Evolutionary conservation across 1,140 invertebrate genomes (phyloP).

Genomic region (Cydia fagiglandana): DNA sequence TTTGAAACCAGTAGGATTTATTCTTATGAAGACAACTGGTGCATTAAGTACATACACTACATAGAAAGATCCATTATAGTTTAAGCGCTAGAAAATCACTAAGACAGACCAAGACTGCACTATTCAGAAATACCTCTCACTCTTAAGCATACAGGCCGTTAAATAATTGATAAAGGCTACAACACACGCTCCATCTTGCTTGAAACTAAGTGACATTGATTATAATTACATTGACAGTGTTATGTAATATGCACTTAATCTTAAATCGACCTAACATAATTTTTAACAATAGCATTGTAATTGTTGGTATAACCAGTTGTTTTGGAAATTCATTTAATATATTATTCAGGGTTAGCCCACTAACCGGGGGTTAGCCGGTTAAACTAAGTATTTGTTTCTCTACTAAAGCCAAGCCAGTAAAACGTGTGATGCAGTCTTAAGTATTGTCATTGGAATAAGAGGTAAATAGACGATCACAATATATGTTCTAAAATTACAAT

Average conservation of each 20-base stretch:
- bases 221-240: background rate
- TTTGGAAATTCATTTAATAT: background rate
- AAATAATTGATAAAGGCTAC: constrained; percentile 9
- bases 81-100: constrained; percentile 20
- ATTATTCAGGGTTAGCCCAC: background rate
- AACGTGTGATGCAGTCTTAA: constrained; percentile 30
- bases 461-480: constrained; percentile 48
- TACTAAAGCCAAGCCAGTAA: background rate
- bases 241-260: background rate
- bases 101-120: constrained; percentile 29
- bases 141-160: constrained; percentile 30
- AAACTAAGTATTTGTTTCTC: background rate
- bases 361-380: too few species aligned
- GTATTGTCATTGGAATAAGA: constrained; percentile 67
- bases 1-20: constrained; percentile 8
- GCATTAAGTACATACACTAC: constrained; percentile 8
- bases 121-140: constrained; percentile 28
- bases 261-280: background rate
- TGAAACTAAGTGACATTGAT: background rate
- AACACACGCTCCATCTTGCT: background rate
- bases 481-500: constrained; percentile 21
- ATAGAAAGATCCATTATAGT: constrained; percentile 17
- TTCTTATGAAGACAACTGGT: constrained; percentile 9
- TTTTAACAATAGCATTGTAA: constrained; percentile 2
- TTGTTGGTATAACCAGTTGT: background rate